Percentiles rank a stretch among this genome's conserved stretches.
Evolutionary conservation across 2,113 vertebrate species (phyloP).

Genomic region (Zonotrichia leucophrys): DNA sequence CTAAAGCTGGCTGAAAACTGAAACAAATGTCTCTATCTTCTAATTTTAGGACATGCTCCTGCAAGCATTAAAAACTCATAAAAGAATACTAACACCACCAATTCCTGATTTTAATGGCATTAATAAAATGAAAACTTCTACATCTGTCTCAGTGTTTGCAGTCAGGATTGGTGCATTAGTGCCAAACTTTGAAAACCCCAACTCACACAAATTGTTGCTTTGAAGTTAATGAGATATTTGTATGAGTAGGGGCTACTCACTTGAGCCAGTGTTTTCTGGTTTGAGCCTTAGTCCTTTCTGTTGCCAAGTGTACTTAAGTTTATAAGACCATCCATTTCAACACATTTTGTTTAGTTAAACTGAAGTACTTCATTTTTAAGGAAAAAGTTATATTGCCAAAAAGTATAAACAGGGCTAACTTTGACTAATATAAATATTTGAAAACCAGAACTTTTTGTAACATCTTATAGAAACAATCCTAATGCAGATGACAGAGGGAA

Average conservation of each 20-base stretch:
- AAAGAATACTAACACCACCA: not conserved
- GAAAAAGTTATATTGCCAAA: constrained; percentile 78
- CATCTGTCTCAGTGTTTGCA: constrained; percentile 35
- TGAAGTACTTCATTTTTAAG: constrained; percentile 80
- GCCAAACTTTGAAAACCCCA: constrained; percentile 39
- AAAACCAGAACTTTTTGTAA: constrained; percentile 77
- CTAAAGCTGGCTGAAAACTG: not conserved
- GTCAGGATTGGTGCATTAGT: not conserved
- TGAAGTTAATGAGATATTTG: constrained; percentile 64
- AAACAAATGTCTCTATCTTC: not conserved
- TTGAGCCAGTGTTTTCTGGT: constrained; percentile 21
- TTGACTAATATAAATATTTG: constrained; percentile 84
- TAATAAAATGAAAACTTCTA: constrained; percentile 32
- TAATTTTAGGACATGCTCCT: not conserved
- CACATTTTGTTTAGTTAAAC: constrained; percentile 81
- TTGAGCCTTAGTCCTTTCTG: constrained; percentile 45
- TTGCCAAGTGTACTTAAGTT: constrained; percentile 73
- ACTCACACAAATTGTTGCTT: constrained; percentile 43
- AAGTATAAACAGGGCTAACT: constrained; percentile 79
- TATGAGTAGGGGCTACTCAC: constrained; percentile 46
- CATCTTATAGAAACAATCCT: constrained; percentile 72
- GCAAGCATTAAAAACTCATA: not conserved
- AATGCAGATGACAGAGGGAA: constrained; percentile 64
- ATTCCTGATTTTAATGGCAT: constrained; percentile 29
- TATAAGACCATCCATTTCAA: constrained; percentile 77